Conservation (phyloP, 2,113 vertebrate species). For the Myotis yumanensis region DNA sequence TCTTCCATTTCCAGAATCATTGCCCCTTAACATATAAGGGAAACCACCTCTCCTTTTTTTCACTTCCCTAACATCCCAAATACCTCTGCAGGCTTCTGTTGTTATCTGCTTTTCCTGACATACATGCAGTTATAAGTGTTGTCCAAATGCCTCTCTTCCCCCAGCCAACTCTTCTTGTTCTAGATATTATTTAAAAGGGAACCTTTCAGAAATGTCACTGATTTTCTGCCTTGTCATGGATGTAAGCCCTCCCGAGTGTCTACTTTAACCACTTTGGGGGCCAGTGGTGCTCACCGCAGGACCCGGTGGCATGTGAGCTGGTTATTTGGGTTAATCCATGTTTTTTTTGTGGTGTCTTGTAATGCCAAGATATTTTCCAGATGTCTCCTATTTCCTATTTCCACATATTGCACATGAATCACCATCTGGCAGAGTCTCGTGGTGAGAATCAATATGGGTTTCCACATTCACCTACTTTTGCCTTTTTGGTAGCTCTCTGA, state of each 20-base stretch:
- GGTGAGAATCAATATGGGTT: constrained; percentile 55
- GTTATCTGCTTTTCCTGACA: not conserved
- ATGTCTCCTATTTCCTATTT: constrained; percentile 73
- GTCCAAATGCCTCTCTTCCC: not conserved
- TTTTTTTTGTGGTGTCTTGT: constrained; percentile 61
- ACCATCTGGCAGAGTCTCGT: constrained; percentile 41
- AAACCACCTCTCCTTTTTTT: not conserved
- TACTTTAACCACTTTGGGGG: rapidly evolving
- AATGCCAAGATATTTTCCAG: constrained; percentile 67
- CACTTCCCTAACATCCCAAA: rapidly evolving
- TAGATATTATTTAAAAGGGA: not conserved
- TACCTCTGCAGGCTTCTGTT: rapidly evolving
- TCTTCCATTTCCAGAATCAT: not conserved
- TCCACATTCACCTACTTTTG: constrained; percentile 68
- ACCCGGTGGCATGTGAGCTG: not conserved
- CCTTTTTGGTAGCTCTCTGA: constrained; percentile 13
- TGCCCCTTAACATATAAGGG: not conserved
- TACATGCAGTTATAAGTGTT: rapidly evolving
- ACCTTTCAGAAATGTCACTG: not conserved
- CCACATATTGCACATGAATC: constrained; percentile 69
- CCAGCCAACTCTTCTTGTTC: not conserved
- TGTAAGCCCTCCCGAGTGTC: rapidly evolving
- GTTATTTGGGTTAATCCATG: not conserved
- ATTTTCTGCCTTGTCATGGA: not conserved
- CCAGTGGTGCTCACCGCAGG: rapidly evolving